A percentile compares a stretch with the other conserved stretches of the same genome.
phyloP scores from a whole-genome alignment of 2,888 invertebrate species.

The Caenorhabditis sulstoni region DNA sequence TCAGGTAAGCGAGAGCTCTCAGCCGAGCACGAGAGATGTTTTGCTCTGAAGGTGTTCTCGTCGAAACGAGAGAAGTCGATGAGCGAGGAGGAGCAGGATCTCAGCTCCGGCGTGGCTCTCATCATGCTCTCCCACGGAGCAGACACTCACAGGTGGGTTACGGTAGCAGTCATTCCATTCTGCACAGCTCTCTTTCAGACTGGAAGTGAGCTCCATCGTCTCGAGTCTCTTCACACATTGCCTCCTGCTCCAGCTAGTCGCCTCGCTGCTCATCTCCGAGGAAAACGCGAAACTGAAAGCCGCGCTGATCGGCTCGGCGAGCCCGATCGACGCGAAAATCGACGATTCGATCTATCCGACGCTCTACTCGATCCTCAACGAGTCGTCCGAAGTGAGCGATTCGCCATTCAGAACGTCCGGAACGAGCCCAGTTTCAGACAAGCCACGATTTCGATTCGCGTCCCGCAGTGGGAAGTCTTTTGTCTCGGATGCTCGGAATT shows the following conservation, averaged over 20 bases:
- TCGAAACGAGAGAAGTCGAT: constrained; percentile 23
- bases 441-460: constrained; percentile 45
- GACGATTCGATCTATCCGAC: constrained; percentile 43
- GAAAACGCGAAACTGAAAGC: constrained; percentile 38
- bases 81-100: constrained; percentile 35
- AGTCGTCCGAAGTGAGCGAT: constrained; percentile 33
- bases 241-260: constrained; percentile 66
- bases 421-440: constrained; percentile 5
- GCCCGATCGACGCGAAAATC: constrained; percentile 17
- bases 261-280: constrained; percentile 58
- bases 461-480: constrained; percentile 41
- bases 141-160: constrained; percentile 44
- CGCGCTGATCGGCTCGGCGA: constrained; percentile 38
- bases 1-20: too few relatives aligned
- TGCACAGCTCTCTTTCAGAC: constrained; percentile 19
- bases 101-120: constrained; percentile 28
- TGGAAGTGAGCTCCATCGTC: constrained; percentile 50
- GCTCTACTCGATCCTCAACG: constrained; percentile 47
- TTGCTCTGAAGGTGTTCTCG: too few relatives aligned
- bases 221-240: constrained; percentile 61
- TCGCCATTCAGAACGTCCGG: not conserved
- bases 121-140: constrained; percentile 54
- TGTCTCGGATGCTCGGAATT: constrained; percentile 39
- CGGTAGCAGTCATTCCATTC: not conserved
- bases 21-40: too few relatives aligned